Percentiles rank a stretch among this genome's conserved stretches.
Conservation (phyloP, 1,140 invertebrate species). For the Drosophila pachea region DNA sequence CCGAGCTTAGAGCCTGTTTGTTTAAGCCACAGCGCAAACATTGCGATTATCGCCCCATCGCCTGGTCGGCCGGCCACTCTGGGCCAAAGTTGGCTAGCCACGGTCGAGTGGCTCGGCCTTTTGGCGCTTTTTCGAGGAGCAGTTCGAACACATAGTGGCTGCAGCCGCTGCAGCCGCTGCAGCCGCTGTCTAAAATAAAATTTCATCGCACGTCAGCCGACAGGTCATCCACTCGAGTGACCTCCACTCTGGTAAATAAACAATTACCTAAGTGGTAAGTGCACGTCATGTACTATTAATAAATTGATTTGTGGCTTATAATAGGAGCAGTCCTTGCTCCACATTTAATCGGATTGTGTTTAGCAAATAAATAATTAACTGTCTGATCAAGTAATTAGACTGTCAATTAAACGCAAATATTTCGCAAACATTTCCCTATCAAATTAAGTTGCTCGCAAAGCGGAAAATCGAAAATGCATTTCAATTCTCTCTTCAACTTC, state of each 20-base stretch:
- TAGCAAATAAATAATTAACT: not conserved
- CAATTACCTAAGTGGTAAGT: constrained; percentile 51
- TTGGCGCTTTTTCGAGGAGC: constrained; percentile 19
- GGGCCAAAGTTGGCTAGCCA: constrained; percentile 8
- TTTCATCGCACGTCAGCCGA: constrained; percentile 1
- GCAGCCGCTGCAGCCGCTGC: too few relatives aligned
- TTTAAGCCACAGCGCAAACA: too few relatives aligned
- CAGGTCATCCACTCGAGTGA: constrained; percentile 15
- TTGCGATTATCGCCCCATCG: too few relatives aligned
- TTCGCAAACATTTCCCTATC: not conserved
- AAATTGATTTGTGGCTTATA: constrained; percentile 2
- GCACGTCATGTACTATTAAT: constrained; percentile 36
- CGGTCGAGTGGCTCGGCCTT: constrained; percentile 48
- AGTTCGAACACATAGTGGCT: constrained; percentile 5
- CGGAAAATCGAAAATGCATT: too few relatives aligned
- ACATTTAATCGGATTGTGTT: not conserved
- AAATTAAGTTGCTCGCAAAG: too few relatives aligned
- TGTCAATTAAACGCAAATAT: not conserved
- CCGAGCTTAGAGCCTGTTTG: too few relatives aligned
- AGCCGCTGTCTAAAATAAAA: too few relatives aligned
- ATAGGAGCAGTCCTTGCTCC: not conserved
- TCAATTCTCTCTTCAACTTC: too few relatives aligned
- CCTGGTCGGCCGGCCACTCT: constrained; percentile 2
- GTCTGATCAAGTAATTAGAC: not conserved
- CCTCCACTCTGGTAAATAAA: constrained; percentile 20